Percentiles rank a stretch among this genome's conserved stretches.
phyloP scores from a whole-genome alignment of 2,797 vertebrate species.

The Enteromius treurensis region DNA sequence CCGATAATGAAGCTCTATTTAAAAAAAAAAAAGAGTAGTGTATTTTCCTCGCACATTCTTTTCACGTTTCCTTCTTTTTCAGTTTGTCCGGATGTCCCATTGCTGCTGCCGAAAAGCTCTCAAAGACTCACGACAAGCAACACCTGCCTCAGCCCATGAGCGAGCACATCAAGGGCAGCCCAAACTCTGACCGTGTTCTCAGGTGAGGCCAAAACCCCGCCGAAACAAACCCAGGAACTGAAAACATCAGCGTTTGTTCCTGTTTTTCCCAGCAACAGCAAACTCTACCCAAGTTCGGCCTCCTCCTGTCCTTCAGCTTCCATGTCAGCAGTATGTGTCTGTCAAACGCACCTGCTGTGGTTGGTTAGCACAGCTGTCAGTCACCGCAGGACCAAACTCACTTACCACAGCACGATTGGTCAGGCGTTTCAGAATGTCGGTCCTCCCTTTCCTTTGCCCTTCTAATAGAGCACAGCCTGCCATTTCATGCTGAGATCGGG shows the following conservation, averaged over 20 bases:
- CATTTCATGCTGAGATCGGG: constrained; percentile 70
- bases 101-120: constrained; percentile 94
- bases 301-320: constrained; percentile 35
- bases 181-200: constrained; percentile 90
- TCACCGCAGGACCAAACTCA: constrained; percentile 36
- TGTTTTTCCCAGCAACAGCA: constrained; percentile 24
- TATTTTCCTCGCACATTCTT: background rate
- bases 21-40: background rate
- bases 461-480: constrained; percentile 72
- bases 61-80: constrained; percentile 30
- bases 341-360: constrained; percentile 37
- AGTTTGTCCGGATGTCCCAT: constrained; percentile 97
- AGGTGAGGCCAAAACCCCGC: constrained; percentile 77
- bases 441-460: constrained; percentile 54
- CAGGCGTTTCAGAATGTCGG: constrained; percentile 23
- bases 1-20: background rate
- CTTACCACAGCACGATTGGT: constrained; percentile 44
- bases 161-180: constrained; percentile 88
- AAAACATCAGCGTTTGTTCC: constrained; percentile 9
- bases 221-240: background rate
- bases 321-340: constrained; percentile 33
- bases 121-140: constrained; percentile 91
- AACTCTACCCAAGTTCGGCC: background rate
- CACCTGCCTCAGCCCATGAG: constrained; percentile 79
- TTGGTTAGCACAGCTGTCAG: constrained; percentile 48